A percentile compares a stretch with the other conserved stretches of the same genome.
phyloP scores from a whole-genome alignment of 2,113 vertebrate species.

The Columba livia region DNA sequence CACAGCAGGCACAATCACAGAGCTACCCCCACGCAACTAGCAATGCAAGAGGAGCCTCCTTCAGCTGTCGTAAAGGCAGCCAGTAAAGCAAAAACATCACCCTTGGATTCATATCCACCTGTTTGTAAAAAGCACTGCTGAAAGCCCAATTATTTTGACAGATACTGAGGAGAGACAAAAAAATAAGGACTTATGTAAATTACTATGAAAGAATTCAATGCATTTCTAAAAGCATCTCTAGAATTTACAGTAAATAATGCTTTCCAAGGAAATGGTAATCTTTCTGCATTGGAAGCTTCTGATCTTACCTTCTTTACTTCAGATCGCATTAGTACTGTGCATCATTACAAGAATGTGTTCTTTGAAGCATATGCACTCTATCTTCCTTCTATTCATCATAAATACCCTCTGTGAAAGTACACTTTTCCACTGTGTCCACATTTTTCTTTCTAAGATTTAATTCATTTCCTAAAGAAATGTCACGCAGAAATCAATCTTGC shows the following conservation, averaged over 20 bases:
- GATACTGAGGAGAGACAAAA: not conserved
- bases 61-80: not conserved
- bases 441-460: slow-evolving; percentile 49
- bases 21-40: not conserved
- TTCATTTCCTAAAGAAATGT: slow-evolving; percentile 51
- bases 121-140: slow-evolving; percentile 2
- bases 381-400: slow-evolving; percentile 49
- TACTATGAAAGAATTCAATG: not conserved
- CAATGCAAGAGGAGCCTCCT: not conserved
- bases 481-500: slow-evolving; percentile 43
- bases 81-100: not conserved
- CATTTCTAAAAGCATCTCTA: slow-evolving; percentile 5
- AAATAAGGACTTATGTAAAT: slow-evolving; percentile 29
- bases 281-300: slow-evolving; percentile 42
- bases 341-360: slow-evolving; percentile 60
- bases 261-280: slow-evolving; percentile 55
- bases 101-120: not conserved
- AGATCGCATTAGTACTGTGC: slow-evolving; percentile 31
- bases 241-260: slow-evolving; percentile 54
- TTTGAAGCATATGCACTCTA: slow-evolving; percentile 50
- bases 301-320: slow-evolving; percentile 50
- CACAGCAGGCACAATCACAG: not conserved
- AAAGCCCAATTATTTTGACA: slow-evolving; percentile 12
- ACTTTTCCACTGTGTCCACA: slow-evolving; percentile 13
- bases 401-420: slow-evolving; percentile 39